A percentile compares a stretch with the other conserved stretches of the same genome.
Evolutionary conservation across 1,140 invertebrate genomes (phyloP).

Genomic region (Antheraea pernyi): DNA sequence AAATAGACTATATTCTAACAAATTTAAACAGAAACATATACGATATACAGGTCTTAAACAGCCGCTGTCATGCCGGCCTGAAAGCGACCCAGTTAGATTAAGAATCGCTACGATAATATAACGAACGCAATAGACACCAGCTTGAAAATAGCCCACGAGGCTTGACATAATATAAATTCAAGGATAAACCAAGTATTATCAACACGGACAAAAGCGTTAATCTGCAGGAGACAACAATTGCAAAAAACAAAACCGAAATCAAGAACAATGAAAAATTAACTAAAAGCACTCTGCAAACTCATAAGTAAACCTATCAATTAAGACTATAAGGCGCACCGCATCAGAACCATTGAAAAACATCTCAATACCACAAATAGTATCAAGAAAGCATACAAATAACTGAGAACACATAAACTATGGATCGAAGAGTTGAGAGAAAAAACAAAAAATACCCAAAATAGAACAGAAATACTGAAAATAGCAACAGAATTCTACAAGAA

Average conservation of each 20-base stretch:
- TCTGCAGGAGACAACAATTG: conserved; percentile 24
- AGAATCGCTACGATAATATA: neutral
- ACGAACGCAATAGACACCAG: conserved; percentile 10
- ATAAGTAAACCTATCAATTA: conserved; percentile 21
- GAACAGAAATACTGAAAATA: conserved; percentile 24
- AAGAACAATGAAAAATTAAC: conserved; percentile 24
- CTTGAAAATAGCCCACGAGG: conserved; percentile 7
- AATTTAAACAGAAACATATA: conserved; percentile 13
- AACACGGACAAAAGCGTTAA: conserved; percentile 14
- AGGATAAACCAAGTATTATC: conserved; percentile 12
- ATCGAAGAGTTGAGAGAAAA: conserved; percentile 20
- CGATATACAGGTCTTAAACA: conserved; percentile 26
- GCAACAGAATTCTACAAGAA: conserved; percentile 24
- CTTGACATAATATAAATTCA: neutral
- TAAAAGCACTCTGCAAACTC: conserved; percentile 24
- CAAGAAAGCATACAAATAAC: conserved; percentile 28
- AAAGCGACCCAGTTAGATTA: conserved; percentile 19
- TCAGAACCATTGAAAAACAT: conserved; percentile 22
- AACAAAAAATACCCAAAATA: conserved; percentile 19
- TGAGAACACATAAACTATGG: conserved; percentile 25
- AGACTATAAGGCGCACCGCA: conserved; percentile 27
- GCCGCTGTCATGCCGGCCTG: conserved; percentile 15
- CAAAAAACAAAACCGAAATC: conserved; percentile 24
- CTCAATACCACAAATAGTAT: conserved; percentile 11
- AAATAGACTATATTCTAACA: conserved; percentile 29